Evolutionary conservation across 2,888 invertebrate genomes (phyloP), one percentile per base, ranked within the genome.

Genomic region (Falcaria lacertinaria): DNA sequence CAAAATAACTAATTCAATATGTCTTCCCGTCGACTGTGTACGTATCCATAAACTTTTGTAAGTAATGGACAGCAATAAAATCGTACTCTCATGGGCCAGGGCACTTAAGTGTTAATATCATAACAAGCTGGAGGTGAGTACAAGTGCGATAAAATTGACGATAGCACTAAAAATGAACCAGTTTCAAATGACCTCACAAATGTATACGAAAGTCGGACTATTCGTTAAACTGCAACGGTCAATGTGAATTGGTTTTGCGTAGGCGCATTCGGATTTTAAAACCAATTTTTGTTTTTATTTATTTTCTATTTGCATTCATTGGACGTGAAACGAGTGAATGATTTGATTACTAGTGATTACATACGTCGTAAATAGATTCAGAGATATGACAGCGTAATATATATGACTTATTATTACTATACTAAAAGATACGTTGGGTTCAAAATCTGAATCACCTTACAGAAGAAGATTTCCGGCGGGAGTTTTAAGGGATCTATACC

Each of bases 11-110:
- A 42, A 42, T 52, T 45, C 13, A 25, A 33, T 15, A 8, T 22
- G 37, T 17, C n/a, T 42, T 42, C 50, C 46, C 51, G 49, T 57
- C 55, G 54, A 53, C 47, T 51, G 3, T 19, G 48, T 44, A 52
- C n/a, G n/a, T 55, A 33, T 57, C 60, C 70, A 76, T 81, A 80
- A 81, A 81, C 74, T 54, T 51, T 61, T 70, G 74, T 76, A 77
- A 75, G 64, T 70, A 60, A 76, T 58, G 56, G 68, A 61, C 68
- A 66, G 70, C 74, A 69, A 69, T 78, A 77, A 78, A 67, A 54
- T 62, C 67, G 65, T 68, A 69, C 67, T 69, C 62, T 72, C 67
- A 52, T 57, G 68, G 71, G 66, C 65, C 45, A 53, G 52, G 47
- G 49, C 45, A 50, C 57, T 63, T 63, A 64, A 70, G 63, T 64